phyloP scores from a whole-genome alignment of 2,888 invertebrate genomes.

The Nomada fabriciana region DNA sequence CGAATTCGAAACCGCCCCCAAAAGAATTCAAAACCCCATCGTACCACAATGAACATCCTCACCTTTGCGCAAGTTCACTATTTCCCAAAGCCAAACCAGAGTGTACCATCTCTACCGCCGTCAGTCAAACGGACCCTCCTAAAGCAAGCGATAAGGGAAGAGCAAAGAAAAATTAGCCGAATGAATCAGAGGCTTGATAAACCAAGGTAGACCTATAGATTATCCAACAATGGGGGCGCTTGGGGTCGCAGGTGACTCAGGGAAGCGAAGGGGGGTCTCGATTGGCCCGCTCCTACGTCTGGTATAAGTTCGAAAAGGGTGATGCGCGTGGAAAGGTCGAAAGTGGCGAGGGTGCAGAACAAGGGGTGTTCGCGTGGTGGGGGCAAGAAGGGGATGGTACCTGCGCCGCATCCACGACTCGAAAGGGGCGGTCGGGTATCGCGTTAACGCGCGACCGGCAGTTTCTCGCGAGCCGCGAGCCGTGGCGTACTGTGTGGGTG shows the following conservation, averaged over 20 bases:
- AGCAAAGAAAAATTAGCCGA: constrained; percentile 3
- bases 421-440: constrained; percentile 63
- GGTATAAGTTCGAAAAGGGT: constrained; percentile 60
- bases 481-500: constrained; percentile 61
- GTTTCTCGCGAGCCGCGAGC: constrained; percentile 80
- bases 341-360: constrained; percentile 48
- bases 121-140: neutral
- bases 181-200: constrained; percentile 9
- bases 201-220: constrained; percentile 1
- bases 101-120: no score
- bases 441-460: constrained; percentile 72
- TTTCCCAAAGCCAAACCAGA: no score
- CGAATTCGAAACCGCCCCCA: no score
- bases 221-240: constrained; percentile 7
- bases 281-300: constrained; percentile 52
- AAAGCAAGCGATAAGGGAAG: neutral
- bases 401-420: constrained; percentile 55
- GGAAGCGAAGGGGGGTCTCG: constrained; percentile 6
- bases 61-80: no score
- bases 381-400: constrained; percentile 65
- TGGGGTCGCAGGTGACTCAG: constrained; percentile 21
- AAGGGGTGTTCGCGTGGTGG: constrained; percentile 44
- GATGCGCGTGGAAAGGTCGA: constrained; percentile 62
- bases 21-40: neutral
- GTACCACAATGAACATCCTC: no score